phyloP scores from a whole-genome alignment of 2,113 vertebrate genomes.

The Calidris pygmaea region DNA sequence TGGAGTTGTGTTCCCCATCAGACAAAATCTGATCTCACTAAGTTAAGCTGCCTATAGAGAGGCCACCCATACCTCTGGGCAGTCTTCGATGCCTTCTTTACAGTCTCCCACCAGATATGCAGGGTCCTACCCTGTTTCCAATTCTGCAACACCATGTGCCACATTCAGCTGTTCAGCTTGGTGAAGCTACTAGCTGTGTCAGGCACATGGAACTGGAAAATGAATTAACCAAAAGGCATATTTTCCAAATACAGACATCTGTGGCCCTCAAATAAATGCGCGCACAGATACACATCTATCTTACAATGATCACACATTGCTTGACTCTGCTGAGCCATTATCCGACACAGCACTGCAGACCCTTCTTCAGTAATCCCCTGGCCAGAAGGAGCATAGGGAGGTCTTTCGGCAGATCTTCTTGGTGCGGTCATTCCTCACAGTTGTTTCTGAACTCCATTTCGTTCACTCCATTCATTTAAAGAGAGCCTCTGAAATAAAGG shows the following conservation, averaged over 20 bases:
- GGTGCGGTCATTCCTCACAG: not conserved
- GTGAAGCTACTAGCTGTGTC: not conserved
- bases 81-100: not conserved
- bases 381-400: not conserved
- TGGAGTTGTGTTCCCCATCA: not conserved
- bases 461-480: not conserved
- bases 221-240: not conserved
- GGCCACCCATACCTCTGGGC: not conserved
- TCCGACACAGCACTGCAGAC: not conserved
- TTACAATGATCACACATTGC: accelerated
- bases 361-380: not conserved
- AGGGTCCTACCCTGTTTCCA: not conserved
- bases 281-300: not conserved
- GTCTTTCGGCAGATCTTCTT: not conserved
- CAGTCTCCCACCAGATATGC: not conserved
- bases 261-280: not conserved
- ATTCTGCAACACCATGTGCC: not conserved
- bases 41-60: not conserved
- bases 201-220: not conserved
- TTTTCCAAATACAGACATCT: not conserved
- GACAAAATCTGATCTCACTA: not conserved
- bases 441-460: not conserved
- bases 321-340: not conserved
- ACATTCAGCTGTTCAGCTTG: not conserved
- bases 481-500: not conserved